Base-by-base conservation (phyloP, 2,113 vertebrate species). In the Mobula hypostoma region DNA sequence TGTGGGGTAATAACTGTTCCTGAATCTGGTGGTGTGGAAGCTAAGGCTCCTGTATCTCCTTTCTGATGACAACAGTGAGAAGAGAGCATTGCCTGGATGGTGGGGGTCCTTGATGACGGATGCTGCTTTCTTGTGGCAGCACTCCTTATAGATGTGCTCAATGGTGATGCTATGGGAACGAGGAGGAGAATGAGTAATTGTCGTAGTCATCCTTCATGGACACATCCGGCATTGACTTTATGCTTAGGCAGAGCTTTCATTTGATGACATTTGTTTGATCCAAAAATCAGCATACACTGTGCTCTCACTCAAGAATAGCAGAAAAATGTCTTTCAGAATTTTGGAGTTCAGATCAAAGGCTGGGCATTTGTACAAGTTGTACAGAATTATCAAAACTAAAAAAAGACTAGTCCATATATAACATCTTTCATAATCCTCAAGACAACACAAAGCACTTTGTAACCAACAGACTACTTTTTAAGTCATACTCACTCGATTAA, bases 191-290 rank as follows among this genome's bases (percentile, higher is more conserved):
- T 90, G 85, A 66, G 66, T 90, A 90, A 36, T 29, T 90, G 85
- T 61, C 66, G n/a, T 66, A 29, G 14, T 32, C 85, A 90, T 90
- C 58, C 85, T 32, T 90, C 85, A 90, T 90, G 85, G 66, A 32
- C 85, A 66, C 85, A 90, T 90, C 85, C 36, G 61, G 85, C 85
- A 66, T 66, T 66, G n/a, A 68, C 61, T 68, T 68, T 29, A 63
- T 90, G 85, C 66, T 90, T 48, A 66, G 85, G 61, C 63, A 29
- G n/a, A 32, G 5, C n/a, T 66, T n/a, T 17, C 29, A 68, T 66
- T 90, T 90, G 61, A 63, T 88, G 83, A 56, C 66, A 29, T 90
- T 90, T 90, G 85, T 90, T 90, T 90, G 85, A 90, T 90, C 85
- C 14, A 19, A n/a, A 66, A 90, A 90, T 90, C n/a, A 68, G 17